Percentiles rank a stretch among this genome's conserved stretches.
These are phyloP conservation scores for Gymnocheta viridis DNA, from an alignment of 2,888 invertebrate species.

Conservation along the genomic window DNA sequence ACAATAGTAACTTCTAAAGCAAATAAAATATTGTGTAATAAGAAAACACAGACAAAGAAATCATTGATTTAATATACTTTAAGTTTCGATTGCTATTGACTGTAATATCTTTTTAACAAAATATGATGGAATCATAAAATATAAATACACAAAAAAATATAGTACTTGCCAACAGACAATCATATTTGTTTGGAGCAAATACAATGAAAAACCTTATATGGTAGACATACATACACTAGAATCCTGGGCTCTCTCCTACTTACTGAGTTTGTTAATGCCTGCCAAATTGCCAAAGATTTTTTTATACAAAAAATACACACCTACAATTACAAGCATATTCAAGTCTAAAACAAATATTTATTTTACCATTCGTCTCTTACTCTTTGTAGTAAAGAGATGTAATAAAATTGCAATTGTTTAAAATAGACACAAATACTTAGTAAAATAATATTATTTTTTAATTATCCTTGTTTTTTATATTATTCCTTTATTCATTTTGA, in stretches of 20 bases:
- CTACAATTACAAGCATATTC: background rate
- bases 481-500: conserved; percentile 19
- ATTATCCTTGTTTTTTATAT: conserved; percentile 49
- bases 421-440: conserved; percentile 14
- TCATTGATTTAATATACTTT: background rate
- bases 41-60: background rate
- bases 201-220: background rate
- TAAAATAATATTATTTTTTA: conserved; percentile 67
- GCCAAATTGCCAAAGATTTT: background rate
- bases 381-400: background rate
- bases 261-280: too few species aligned
- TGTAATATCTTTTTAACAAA: conserved; percentile 8
- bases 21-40: conserved; percentile 27
- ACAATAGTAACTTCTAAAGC: background rate
- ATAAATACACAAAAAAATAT: conserved; percentile 3
- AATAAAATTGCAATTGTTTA: conserved; percentile 22
- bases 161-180: background rate
- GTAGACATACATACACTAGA: background rate
- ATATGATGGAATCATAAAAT: background rate
- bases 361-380: background rate
- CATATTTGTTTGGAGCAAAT: background rate
- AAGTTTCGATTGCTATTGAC: background rate
- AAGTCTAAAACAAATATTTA: conserved; percentile 13
- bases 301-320: background rate
- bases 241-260: background rate